Percentiles rank a stretch among this genome's conserved stretches.
These are phyloP conservation scores for Rostratula benghalensis DNA, from an alignment of 2,113 vertebrate species.

Conservation along the genomic window DNA sequence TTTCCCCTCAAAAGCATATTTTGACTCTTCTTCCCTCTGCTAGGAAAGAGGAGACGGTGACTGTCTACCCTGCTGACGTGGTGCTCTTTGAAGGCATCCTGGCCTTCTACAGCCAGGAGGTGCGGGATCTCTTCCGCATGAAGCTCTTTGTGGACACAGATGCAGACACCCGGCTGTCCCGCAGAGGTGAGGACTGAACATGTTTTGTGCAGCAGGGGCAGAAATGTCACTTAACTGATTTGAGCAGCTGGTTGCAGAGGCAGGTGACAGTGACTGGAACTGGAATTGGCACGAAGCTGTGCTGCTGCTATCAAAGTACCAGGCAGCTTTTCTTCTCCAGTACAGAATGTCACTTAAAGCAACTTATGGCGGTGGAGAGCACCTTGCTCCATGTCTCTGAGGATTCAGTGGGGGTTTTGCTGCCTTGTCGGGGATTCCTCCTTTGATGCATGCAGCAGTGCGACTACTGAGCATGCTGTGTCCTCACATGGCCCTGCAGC, in stretches of 20 bases:
- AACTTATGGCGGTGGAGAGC: background rate
- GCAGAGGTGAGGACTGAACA: conserved; percentile 81
- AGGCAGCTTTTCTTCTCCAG: background rate
- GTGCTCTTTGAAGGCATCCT: conserved; percentile 97
- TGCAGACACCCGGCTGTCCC: conserved; percentile 92
- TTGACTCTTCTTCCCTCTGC: background rate
- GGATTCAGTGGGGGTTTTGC: background rate
- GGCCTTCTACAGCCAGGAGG: conserved; percentile 95
- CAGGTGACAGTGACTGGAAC: background rate
- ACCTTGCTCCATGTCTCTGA: background rate
- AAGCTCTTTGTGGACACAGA: conserved; percentile 98
- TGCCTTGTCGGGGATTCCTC: background rate
- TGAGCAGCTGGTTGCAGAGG: background rate
- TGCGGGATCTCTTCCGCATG: conserved; percentile 97
- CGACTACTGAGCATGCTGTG: background rate
- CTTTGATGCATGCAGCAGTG: background rate
- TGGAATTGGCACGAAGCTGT: background rate
- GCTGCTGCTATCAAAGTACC: background rate
- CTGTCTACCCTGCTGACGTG: conserved; percentile 93
- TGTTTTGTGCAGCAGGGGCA: background rate
- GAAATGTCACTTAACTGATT: background rate
- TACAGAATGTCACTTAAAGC: background rate
- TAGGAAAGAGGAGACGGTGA: conserved; percentile 95
- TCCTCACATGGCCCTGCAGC: background rate
- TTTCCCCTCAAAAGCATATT: background rate